Conservation (phyloP, 1,140 invertebrate species). For the Anadara kagoshimensis region DNA sequence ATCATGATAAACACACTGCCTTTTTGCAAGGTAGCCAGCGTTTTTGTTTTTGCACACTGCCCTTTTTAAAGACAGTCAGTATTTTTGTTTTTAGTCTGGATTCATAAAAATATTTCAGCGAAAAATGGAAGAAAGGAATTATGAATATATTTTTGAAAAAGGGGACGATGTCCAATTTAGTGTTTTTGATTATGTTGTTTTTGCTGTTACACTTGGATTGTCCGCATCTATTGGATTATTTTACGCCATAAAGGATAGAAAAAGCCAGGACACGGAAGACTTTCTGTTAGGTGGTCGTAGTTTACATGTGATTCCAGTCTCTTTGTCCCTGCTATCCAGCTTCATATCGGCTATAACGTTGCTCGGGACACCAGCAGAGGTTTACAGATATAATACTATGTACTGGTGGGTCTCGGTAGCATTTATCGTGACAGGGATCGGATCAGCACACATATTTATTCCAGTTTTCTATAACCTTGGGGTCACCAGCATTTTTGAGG, state of each 20-base stretch:
- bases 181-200: slow-evolving; percentile 63
- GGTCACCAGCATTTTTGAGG: slow-evolving; percentile 90
- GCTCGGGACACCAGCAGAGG: slow-evolving; percentile 79
- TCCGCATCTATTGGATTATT: slow-evolving; percentile 84
- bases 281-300: slow-evolving; percentile 86
- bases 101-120: background rate
- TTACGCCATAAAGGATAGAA: slow-evolving; percentile 87
- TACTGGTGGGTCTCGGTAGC: slow-evolving; percentile 67
- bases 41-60: too few species aligned
- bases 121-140: slow-evolving; percentile 7
- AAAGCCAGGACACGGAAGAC: slow-evolving; percentile 88
- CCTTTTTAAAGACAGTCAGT: too few species aligned
- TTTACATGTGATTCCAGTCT: slow-evolving; percentile 79
- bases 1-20: too few species aligned
- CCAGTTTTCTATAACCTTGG: slow-evolving; percentile 92
- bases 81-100: too few species aligned
- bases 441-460: slow-evolving; percentile 86
- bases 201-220: slow-evolving; percentile 52
- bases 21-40: too few species aligned
- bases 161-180: slow-evolving; percentile 48
- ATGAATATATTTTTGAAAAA: slow-evolving; percentile 49
- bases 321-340: slow-evolving; percentile 76
- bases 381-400: slow-evolving; percentile 69
- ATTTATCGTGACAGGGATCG: slow-evolving; percentile 83
- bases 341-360: slow-evolving; percentile 96